These are phyloP conservation scores for Zosterops lateralis DNA, from an alignment of 2,113 vertebrate species.

Conservation along the genomic window DNA sequence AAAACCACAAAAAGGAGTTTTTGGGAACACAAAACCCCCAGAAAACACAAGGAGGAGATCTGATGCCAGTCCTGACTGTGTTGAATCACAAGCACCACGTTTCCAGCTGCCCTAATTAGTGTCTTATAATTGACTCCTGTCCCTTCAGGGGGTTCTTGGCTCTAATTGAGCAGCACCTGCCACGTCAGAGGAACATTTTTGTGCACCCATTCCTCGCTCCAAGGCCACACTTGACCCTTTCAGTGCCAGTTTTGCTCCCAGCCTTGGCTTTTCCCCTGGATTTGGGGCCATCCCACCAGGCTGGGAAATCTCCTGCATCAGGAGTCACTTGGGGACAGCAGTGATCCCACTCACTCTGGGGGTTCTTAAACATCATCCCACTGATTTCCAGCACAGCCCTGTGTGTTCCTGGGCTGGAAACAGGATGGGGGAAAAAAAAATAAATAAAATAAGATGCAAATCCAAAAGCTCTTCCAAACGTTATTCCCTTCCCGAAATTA, in stretches of 20 bases:
- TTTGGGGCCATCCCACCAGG: background rate
- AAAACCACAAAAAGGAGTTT: too few species aligned
- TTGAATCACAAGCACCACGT: constrained; percentile 16
- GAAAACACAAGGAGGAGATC: background rate
- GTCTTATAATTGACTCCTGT: constrained; percentile 74
- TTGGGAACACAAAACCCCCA: background rate
- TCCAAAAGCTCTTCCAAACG: background rate
- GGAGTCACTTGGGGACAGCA: background rate
- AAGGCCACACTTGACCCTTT: background rate
- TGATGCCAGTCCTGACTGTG: background rate
- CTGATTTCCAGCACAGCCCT: background rate
- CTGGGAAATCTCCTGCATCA: background rate
- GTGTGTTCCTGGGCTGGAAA: background rate
- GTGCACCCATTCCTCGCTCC: background rate
- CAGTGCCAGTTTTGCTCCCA: background rate
- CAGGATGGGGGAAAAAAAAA: too few species aligned
- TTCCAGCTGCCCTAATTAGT: constrained; percentile 74
- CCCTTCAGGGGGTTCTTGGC: constrained; percentile 66
- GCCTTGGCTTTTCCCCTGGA: background rate
- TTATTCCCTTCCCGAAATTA: background rate
- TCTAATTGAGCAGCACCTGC: constrained; percentile 72
- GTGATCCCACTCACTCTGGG: background rate
- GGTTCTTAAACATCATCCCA: background rate
- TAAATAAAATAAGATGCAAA: background rate
- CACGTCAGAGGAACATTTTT: constrained; percentile 31